A percentile compares a stretch with the other conserved stretches of the same genome.
Evolutionary conservation across 2,797 vertebrate genomes (phyloP).

Genomic region (Neosalanx taihuensis): DNA sequence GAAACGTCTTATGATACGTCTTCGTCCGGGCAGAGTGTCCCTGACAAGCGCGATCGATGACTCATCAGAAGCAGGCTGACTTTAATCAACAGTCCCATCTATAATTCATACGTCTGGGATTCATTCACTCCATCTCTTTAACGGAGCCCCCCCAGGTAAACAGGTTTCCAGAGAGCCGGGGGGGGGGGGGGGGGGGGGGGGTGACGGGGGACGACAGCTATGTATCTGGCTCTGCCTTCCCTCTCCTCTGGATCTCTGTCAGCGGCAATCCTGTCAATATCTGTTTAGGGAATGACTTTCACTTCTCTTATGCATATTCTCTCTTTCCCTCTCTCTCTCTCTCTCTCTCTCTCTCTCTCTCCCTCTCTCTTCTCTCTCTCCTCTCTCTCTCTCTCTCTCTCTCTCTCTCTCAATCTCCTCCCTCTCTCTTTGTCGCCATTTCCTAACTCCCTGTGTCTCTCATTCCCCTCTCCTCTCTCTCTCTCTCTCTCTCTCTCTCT

Average conservation of each 20-base stretch:
- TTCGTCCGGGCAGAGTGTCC: slow-evolving; percentile 32
- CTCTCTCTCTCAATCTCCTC: not conserved
- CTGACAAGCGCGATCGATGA: slow-evolving; percentile 54
- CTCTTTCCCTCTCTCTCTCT: not conserved
- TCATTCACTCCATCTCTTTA: slow-evolving; percentile 55
- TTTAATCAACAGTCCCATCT: slow-evolving; percentile 70
- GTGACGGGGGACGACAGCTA: not conserved
- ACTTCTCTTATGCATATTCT: too few species aligned
- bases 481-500: not conserved
- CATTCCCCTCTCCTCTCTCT: not conserved
- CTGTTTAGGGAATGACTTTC: too few species aligned
- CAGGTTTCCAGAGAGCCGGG: not conserved
- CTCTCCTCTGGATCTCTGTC: not conserved
- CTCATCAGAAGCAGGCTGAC: slow-evolving; percentile 49
- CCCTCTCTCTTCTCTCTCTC: not conserved
- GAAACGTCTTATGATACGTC: slow-evolving; percentile 7
- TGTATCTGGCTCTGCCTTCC: not conserved
- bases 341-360: not conserved
- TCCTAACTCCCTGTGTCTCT: not conserved
- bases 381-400: not conserved
- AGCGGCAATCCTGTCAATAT: not conserved
- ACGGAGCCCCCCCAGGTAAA: slow-evolving; percentile 32
- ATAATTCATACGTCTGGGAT: slow-evolving; percentile 73
- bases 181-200: not conserved
- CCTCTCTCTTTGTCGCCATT: too few species aligned